Base-by-base conservation (phyloP, 2,888 invertebrate species). In the Trissonchulus latispiculum region DNA sequence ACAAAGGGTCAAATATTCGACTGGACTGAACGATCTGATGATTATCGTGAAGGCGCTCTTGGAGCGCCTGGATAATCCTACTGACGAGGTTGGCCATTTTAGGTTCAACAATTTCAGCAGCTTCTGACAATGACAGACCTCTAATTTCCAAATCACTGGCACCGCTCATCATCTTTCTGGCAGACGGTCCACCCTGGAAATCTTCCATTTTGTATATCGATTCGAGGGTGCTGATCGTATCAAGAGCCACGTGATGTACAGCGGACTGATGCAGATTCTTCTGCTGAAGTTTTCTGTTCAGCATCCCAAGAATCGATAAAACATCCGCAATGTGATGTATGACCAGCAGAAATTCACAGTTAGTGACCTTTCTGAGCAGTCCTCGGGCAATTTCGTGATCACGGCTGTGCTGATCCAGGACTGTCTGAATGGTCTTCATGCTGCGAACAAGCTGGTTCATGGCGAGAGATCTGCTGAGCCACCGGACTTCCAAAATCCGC, bases 1-100 rank as follows among this genome's bases (percentile, higher is more conserved):
- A n/a, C n/a, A n/a, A n/a, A n/a, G 66, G 66, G 28, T 64, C 66
- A 64, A 64, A 64, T 15, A 64, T 64, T 64, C n/a, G 8, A n/a
- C 32, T 15, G 18, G 66, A 29, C 35, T 64, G 8, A 15, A 64
- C 18, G 35, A 64, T 64, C 8, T 18, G 8, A n/a, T 64, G 8
- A 18, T 29, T 29, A 64, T 64, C 66, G n/a, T 8, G 66, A 29
- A 64, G 18, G 31, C 66, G 66, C 15, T 15, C 66, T 29, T 33
- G 8, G 35, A 64, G n/a, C 35, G 31, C 8, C 35, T 64, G 32
- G 28, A 64, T n/a, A 18, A 64, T 33, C n/a, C 18, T 64, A 18
- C 32, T 18, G 18, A 64, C 66, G 18, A 15, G 8, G 8, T 29
- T 8, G 8, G 66, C 66, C n/a, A 64, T 15, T 8, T 48, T 8